Percentiles rank a stretch among this genome's conserved stretches.
Conservation (phyloP, 2,888 invertebrate species). For the Agrochola lychnidis region DNA sequence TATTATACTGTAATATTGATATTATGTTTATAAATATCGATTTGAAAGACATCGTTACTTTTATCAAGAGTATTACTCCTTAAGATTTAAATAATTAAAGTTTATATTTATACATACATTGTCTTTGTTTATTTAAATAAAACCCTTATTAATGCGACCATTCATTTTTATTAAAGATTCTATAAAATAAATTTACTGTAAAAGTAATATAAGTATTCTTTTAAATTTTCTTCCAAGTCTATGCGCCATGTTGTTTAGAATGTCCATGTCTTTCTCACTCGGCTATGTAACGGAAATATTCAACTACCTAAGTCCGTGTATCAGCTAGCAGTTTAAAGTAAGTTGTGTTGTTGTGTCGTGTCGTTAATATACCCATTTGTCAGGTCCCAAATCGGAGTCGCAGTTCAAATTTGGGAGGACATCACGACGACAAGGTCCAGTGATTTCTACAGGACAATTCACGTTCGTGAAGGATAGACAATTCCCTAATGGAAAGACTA, state of each 20-base stretch:
- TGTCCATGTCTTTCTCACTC: not conserved
- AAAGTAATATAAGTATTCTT: not conserved
- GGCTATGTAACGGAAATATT: not conserved
- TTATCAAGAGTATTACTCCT: slow-evolving; percentile 87
- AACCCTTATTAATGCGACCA: not conserved
- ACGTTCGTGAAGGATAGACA: slow-evolving; percentile 77
- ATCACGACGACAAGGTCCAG: slow-evolving; percentile 71
- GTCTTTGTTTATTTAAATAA: slow-evolving; percentile 53
- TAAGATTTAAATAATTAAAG: slow-evolving; percentile 86
- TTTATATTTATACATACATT: slow-evolving; percentile 77
- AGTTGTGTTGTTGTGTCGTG: slow-evolving; percentile 4
- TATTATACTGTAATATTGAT: slow-evolving; percentile 76
- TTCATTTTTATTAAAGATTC: not conserved
- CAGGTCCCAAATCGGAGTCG: slow-evolving; percentile 68
- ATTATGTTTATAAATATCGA: slow-evolving; percentile 79
- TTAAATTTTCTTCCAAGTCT: not conserved
- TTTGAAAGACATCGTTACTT: slow-evolving; percentile 84
- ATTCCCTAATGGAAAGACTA: slow-evolving; percentile 75
- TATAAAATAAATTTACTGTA: not conserved
- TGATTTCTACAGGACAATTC: slow-evolving; percentile 77
- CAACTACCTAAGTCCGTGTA: not conserved
- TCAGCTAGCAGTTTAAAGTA: not conserved
- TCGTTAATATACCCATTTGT: slow-evolving; percentile 63
- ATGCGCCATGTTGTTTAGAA: not conserved
- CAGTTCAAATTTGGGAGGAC: slow-evolving; percentile 76